These are phyloP conservation scores for Diglossa cyanea DNA, from an alignment of 2,797 vertebrate genomes.

Conservation along the genomic window DNA sequence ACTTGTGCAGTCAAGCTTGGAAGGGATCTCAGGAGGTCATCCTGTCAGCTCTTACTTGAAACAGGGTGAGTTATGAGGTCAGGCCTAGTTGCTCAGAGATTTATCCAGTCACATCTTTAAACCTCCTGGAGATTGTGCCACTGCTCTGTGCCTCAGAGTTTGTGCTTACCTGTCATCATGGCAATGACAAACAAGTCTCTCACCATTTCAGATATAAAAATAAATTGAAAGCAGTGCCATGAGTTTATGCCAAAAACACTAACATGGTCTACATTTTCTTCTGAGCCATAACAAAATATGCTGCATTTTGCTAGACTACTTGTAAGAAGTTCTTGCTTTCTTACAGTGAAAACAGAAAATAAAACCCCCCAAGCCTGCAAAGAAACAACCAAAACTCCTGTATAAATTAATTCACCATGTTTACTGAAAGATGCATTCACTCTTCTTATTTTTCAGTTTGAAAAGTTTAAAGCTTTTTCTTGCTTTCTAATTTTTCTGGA, in stretches of 20 bases:
- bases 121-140: not conserved
- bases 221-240: not conserved
- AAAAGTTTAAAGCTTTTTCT: not conserved
- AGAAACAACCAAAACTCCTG: not conserved
- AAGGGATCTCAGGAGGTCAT: not conserved
- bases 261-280: not conserved
- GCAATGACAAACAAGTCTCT: not conserved
- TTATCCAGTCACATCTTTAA: not conserved
- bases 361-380: fast-evolving
- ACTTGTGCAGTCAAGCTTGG: not conserved
- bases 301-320: not conserved
- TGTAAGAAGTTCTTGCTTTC: not conserved
- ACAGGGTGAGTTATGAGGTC: not conserved
- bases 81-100: not conserved
- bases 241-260: not conserved
- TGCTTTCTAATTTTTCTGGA: not conserved
- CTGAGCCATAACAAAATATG: not conserved
- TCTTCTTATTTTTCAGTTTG: not conserved
- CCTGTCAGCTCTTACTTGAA: not conserved
- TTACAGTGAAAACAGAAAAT: not conserved
- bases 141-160: not conserved
- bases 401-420: not conserved
- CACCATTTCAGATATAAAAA: not conserved
- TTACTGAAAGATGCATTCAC: not conserved
- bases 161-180: not conserved